Base-by-base conservation (phyloP, 2,888 invertebrate species). In the Drosophila siamana region DNA sequence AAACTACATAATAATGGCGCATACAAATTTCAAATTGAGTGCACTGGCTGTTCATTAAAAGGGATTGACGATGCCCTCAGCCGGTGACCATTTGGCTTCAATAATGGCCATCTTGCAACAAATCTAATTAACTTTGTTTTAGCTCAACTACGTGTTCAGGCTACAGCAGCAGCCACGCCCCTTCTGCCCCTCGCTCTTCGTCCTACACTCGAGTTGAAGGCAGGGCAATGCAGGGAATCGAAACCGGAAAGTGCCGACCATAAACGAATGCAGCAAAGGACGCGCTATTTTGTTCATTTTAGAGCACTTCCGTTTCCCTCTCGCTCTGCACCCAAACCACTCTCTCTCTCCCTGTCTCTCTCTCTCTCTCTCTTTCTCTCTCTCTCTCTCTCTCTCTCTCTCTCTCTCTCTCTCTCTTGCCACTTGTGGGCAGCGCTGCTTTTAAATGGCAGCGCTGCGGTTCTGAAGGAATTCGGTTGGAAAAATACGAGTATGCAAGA, bases 71-170 rank as follows among this genome's bases (percentile, higher is more conserved):
- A 33, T 33, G 68, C 41, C 62, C 68, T 47, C 44, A 51, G 40
- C 43, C 47, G 54, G 62, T 44, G 15, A 64, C 52, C 73, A 66
- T 69, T 76, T 76, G 62, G 77, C 40, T 63, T 41, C 72, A 66
- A 81, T 83, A 86, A 84, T 86, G 86, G 72, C 71, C 84, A 79
- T 81, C 86, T 85, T 82, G 83, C 77, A 70, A 50, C 86, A 87
- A 87, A 87, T 87, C 87, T 85, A 87, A 85, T 85, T 85, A 87
- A 85, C 87, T 87, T 78, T 83, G 77, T 86, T 83, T 84, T 66
- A 81, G 77, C 70, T 67, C 41, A 81, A 81, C 71, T 83, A 83
- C 83, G 83, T 83, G 83, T 71, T 64, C 63, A 50, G 67, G 64
- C 43, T 68, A 75, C 78, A 48, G 48, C 66, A 67, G 51, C 55